Conservation (phyloP, 37 sponge, comb jelly and placozoan species). For the Theonella swinhoei region DNA sequence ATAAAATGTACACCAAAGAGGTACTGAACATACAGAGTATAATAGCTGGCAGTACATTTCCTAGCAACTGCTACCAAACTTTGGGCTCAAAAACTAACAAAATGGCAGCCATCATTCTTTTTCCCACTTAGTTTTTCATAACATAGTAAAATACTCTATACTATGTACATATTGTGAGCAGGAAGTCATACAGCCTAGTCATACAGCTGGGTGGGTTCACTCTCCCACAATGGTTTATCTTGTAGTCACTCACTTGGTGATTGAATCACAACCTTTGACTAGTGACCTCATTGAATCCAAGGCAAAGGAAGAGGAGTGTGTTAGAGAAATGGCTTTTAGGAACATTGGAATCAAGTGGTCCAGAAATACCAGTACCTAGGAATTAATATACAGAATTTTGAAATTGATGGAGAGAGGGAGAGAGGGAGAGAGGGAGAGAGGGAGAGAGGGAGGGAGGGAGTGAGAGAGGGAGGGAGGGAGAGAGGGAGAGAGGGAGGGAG, state of each 20-base stretch:
- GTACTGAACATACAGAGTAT: no score
- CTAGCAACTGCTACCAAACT: no score
- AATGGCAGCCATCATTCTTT: no score
- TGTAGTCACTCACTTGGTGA: slow-evolving; percentile 51
- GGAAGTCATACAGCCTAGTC: no score
- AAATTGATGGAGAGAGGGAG: background rate
- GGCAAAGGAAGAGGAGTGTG: background rate
- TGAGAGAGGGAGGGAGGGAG: background rate
- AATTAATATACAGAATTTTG: background rate
- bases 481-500: slow-evolving; percentile 9
- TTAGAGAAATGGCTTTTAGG: background rate
- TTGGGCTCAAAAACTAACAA: no score
- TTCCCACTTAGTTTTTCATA: no score
- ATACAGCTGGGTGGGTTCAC: no score
- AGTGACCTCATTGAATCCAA: slow-evolving; percentile 27
- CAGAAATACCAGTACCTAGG: slow-evolving; percentile 33
- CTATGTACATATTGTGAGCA: no score
- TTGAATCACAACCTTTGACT: slow-evolving; percentile 39
- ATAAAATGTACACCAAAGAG: no score
- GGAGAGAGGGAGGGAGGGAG: background rate
- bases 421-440: background rate
- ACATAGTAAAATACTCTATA: no score
- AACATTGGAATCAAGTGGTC: slow-evolving; percentile 50
- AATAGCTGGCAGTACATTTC: no score
- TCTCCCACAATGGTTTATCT: no score